These are phyloP conservation scores for Anaspis maculata DNA, from an alignment of 2,888 invertebrate genomes.

Conservation along the genomic window DNA sequence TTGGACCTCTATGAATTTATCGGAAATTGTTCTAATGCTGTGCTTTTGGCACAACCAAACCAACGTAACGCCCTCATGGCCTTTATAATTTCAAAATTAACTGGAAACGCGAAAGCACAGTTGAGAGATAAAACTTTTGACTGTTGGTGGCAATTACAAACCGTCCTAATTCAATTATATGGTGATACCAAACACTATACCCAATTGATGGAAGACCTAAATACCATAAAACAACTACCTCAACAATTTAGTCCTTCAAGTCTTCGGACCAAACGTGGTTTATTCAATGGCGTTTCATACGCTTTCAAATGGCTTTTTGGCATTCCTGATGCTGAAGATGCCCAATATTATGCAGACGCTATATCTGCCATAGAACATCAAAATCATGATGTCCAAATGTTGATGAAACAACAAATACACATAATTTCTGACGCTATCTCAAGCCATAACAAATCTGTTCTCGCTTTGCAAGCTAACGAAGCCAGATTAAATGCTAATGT, in stretches of 20 bases:
- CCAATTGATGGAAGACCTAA: not conserved
- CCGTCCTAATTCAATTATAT: not conserved
- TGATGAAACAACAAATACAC: conserved; percentile 17
- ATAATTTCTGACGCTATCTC: conserved; percentile 14
- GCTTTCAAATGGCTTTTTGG: conserved; percentile 13
- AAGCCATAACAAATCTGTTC: conserved; percentile 14
- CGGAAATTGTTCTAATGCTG: not conserved
- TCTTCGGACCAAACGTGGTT: conserved; percentile 4
- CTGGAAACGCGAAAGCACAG: not conserved
- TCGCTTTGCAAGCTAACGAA: conserved; percentile 11
- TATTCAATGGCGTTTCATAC: conserved; percentile 7
- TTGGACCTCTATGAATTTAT: not conserved
- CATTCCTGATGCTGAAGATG: conserved; percentile 13
- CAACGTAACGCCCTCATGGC: not conserved
- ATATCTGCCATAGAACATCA: conserved; percentile 8
- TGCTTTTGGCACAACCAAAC: not conserved
- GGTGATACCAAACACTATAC: not conserved
- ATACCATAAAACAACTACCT: not conserved
- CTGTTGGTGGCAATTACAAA: not conserved
- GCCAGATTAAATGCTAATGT: conserved; percentile 7
- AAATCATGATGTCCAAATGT: conserved; percentile 9
- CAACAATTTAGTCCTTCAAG: not conserved
- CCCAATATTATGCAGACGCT: conserved; percentile 6
- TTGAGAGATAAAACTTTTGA: not conserved
- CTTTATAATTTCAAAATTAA: not conserved